Percentiles rank a stretch among this genome's conserved stretches.
Conservation (phyloP, 2,797 vertebrate species). For the Molossus alvarezi region DNA sequence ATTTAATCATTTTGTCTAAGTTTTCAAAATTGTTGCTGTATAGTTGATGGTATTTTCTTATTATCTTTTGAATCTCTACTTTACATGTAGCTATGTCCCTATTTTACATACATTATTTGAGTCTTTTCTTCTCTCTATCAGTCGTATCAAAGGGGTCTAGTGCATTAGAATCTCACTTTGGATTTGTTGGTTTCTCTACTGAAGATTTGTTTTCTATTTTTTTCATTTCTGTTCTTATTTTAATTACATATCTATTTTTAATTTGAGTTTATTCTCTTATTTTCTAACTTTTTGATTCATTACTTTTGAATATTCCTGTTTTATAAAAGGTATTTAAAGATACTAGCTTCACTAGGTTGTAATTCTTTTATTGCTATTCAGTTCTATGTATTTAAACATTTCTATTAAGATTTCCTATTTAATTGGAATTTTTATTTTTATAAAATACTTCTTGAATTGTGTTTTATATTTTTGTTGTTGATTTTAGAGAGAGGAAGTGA, state of each 20-base stretch:
- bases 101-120: background rate
- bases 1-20: background rate
- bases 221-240: background rate
- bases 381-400: background rate
- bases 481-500: too few species aligned
- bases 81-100: background rate
- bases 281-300: background rate
- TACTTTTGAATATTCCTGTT: background rate
- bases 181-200: background rate
- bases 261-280: background rate
- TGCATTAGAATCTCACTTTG: background rate
- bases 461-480: too few species aligned
- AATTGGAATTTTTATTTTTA: background rate
- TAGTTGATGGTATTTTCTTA: background rate
- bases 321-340: background rate
- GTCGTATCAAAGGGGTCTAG: background rate
- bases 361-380: background rate
- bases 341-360: background rate
- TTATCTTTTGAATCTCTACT: background rate
- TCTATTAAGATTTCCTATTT: background rate
- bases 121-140: background rate
- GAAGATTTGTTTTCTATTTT: background rate
- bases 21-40: background rate
- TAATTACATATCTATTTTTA: background rate
- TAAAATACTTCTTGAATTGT: too few species aligned